Percentiles rank a stretch among this genome's conserved stretches.
phyloP scores from a whole-genome alignment of 37 sponge, comb jelly and placozoan species.

The Axinella damicornis region DNA sequence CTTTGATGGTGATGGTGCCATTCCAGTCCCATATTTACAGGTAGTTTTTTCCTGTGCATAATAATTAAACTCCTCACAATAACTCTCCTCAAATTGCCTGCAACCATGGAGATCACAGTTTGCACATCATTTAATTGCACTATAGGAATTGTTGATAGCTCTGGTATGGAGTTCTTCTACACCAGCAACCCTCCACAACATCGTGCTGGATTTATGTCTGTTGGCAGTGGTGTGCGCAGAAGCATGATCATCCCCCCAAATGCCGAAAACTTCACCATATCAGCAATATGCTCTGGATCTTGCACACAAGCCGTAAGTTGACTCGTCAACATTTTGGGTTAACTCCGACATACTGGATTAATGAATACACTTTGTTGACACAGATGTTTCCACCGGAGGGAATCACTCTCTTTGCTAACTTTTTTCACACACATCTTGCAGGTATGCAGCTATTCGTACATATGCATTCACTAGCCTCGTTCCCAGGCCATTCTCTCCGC shows the following conservation, averaged over 20 bases:
- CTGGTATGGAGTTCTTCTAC: conserved; percentile 54
- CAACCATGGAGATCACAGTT: not conserved
- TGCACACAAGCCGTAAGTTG: conserved; percentile 45
- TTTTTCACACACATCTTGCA: too few species aligned
- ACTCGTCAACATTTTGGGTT: not conserved
- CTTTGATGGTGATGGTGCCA: too few species aligned
- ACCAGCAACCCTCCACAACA: not conserved
- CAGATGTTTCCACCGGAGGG: too few species aligned
- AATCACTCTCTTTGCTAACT: too few species aligned
- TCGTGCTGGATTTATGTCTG: conserved; percentile 26
- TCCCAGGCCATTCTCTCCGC: too few species aligned
- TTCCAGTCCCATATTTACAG: too few species aligned
- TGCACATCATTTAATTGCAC: not conserved
- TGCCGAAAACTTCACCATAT: conserved; percentile 9
- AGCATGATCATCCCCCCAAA: conserved; percentile 51
- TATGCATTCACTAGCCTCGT: too few species aligned
- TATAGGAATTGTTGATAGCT: conserved; percentile 40
- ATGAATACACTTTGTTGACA: not conserved
- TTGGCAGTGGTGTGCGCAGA: conserved; percentile 25
- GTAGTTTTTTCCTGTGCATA: too few species aligned
- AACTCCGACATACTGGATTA: not conserved
- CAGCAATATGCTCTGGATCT: not conserved
- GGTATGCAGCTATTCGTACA: too few species aligned
- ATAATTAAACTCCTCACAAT: too few species aligned
- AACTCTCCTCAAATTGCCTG: too few species aligned